phyloP scores from a whole-genome alignment of 2,113 vertebrate genomes.

The Dolichallabes microphthalmus region DNA sequence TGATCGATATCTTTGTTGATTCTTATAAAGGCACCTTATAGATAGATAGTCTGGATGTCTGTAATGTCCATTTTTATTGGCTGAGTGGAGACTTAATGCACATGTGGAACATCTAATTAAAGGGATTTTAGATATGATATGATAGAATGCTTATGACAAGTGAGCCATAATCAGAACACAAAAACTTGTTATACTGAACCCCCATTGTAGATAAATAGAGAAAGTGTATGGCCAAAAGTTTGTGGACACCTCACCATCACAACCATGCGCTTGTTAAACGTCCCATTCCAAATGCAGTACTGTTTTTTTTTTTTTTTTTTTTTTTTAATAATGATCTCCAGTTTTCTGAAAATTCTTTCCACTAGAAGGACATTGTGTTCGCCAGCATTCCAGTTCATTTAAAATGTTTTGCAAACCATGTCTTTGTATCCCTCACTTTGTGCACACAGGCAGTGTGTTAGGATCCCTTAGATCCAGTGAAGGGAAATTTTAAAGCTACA shows the following conservation, averaged over 20 bases:
- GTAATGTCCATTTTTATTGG: too few relatives aligned
- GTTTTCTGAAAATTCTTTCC: neutral
- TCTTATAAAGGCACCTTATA: neutral
- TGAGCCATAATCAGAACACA: neutral
- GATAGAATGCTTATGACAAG: too few relatives aligned
- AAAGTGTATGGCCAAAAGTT: neutral
- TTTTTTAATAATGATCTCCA: neutral
- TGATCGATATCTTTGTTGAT: neutral
- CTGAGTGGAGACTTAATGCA: too few relatives aligned
- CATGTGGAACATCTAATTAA: too few relatives aligned
- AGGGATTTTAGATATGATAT: too few relatives aligned
- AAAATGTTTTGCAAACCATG: neutral
- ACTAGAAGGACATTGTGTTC: neutral
- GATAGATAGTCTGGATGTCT: too few relatives aligned
- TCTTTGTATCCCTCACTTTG: too few relatives aligned
- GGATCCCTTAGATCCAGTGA: neutral
- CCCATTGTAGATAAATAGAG: neutral
- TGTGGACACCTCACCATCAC: neutral
- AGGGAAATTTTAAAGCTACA: neutral
- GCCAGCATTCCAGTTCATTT: neutral
- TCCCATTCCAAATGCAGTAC: neutral
- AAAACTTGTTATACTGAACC: neutral
- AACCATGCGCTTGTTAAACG: neutral
- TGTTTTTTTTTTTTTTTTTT: neutral
- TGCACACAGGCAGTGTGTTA: neutral